Conservation (phyloP, 1,140 invertebrate species). For the Tetranychus urticae region DNA sequence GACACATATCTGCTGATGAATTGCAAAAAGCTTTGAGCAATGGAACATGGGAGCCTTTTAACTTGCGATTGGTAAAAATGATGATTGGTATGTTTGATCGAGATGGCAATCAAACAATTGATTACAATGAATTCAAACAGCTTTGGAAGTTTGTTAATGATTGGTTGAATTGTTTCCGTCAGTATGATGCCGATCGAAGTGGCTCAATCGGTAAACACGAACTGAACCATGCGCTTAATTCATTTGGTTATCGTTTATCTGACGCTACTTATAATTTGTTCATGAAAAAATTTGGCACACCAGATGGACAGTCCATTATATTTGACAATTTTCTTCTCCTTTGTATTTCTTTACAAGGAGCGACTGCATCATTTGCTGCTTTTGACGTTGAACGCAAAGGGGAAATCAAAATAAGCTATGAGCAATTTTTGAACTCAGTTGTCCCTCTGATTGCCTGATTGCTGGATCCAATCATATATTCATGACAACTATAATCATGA, state of each 20-base stretch:
- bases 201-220: slow-evolving; percentile 61
- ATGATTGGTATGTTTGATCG: slow-evolving; percentile 60
- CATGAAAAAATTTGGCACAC: slow-evolving; percentile 79
- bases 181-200: slow-evolving; percentile 78
- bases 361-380: slow-evolving; percentile 64
- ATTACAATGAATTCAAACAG: slow-evolving; percentile 78
- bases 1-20: slow-evolving; percentile 66
- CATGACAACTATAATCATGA: too few relatives aligned
- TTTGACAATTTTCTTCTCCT: slow-evolving; percentile 99
- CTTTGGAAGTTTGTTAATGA: slow-evolving; percentile 93
- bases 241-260: slow-evolving; percentile 65
- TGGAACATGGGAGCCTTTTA: slow-evolving; percentile 92
- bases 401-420: slow-evolving; percentile 82
- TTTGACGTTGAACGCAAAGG: slow-evolving; percentile 82
- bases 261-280: slow-evolving; percentile 54
- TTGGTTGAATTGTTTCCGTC: slow-evolving; percentile 54
- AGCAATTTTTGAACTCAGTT: slow-evolving; percentile 56
- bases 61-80: slow-evolving; percentile 57
- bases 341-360: slow-evolving; percentile 64
- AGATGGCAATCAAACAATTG: slow-evolving; percentile 48
- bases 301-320: slow-evolving; percentile 41
- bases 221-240: slow-evolving; percentile 59
- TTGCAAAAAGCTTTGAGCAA: slow-evolving; percentile 77
- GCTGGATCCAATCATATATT: too few relatives aligned
- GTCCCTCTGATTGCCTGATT: neutral